Conservation (phyloP, 1,140 invertebrate genomes). For the Drosophila suzukii region DNA sequence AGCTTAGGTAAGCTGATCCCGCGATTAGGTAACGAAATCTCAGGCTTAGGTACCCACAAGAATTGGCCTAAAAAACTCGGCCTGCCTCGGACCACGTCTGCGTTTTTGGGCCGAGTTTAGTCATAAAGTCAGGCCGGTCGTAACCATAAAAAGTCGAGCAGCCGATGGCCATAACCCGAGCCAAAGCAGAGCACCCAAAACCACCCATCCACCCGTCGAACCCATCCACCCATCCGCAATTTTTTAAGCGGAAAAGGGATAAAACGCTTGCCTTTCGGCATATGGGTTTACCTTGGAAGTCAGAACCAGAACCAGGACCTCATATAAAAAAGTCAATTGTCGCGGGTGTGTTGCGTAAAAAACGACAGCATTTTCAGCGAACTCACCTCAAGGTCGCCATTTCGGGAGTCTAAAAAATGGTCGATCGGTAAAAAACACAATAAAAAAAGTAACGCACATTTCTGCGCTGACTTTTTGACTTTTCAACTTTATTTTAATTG, state of each 20-base stretch:
- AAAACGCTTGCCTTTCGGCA: slow-evolving; percentile 38
- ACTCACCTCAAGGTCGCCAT: slow-evolving; percentile 54
- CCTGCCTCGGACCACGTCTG: slow-evolving; percentile 4
- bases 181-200: slow-evolving; percentile 42
- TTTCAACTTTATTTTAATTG: slow-evolving; percentile 75
- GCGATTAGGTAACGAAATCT: slow-evolving; percentile 80
- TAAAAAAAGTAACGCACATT: slow-evolving; percentile 52
- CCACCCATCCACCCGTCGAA: slow-evolving; percentile 1
- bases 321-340: slow-evolving; percentile 74
- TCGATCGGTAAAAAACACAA: slow-evolving; percentile 39
- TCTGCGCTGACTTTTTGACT: slow-evolving; percentile 76
- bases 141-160: slow-evolving; percentile 78
- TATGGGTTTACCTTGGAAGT: slow-evolving; percentile 33
- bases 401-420: slow-evolving; percentile 32
- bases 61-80: slow-evolving; percentile 72
- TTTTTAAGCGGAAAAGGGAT: slow-evolving; percentile 77
- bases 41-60: slow-evolving; percentile 78
- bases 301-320: slow-evolving; percentile 24
- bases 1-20: slow-evolving; percentile 80
- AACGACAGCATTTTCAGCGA: slow-evolving; percentile 48
- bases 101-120: slow-evolving; percentile 22
- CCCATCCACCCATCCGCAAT: slow-evolving; percentile 36
- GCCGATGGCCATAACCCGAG: slow-evolving; percentile 57
- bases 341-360: slow-evolving; percentile 60
- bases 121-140: slow-evolving; percentile 57